Conservation (phyloP, 2,888 invertebrate genomes). For the Cerastoderma edule region DNA sequence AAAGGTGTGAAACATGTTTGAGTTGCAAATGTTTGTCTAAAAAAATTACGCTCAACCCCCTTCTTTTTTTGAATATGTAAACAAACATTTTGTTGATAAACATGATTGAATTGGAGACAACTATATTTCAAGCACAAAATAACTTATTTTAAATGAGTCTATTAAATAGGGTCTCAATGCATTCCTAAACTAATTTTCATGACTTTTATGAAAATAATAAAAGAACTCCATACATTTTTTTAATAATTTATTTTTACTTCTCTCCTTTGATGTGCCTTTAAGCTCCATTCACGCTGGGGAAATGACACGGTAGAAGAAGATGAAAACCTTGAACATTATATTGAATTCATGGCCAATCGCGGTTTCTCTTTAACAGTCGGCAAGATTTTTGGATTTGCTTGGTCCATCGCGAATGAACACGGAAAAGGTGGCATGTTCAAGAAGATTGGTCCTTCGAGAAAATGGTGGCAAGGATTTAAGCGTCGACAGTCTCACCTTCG, state of each 20-base stretch:
- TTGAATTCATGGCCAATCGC: slow-evolving; percentile 42
- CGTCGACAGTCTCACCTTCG: slow-evolving; percentile 26
- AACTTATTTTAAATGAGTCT: too few species aligned
- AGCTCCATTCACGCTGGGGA: slow-evolving; percentile 23
- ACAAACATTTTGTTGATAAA: too few species aligned
- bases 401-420: slow-evolving; percentile 43
- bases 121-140: too few species aligned
- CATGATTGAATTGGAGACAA: too few species aligned
- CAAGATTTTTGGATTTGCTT: slow-evolving; percentile 31
- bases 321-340: slow-evolving; percentile 18
- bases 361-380: slow-evolving; percentile 31
- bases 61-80: slow-evolving; percentile 19
- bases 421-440: too few species aligned
- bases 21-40: not conserved
- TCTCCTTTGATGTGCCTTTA: too few species aligned
- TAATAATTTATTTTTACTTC: too few species aligned
- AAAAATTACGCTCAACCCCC: too few species aligned
- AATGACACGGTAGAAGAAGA: slow-evolving; percentile 11
- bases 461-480: slow-evolving; percentile 40
- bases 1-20: not conserved
- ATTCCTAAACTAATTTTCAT: too few species aligned
- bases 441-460: slow-evolving; percentile 28
- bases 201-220: too few species aligned
- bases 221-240: too few species aligned
- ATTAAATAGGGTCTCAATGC: too few species aligned